Evolutionary conservation across 1,140 invertebrate species (phyloP).

Genomic region (Oppia nitens): DNA sequence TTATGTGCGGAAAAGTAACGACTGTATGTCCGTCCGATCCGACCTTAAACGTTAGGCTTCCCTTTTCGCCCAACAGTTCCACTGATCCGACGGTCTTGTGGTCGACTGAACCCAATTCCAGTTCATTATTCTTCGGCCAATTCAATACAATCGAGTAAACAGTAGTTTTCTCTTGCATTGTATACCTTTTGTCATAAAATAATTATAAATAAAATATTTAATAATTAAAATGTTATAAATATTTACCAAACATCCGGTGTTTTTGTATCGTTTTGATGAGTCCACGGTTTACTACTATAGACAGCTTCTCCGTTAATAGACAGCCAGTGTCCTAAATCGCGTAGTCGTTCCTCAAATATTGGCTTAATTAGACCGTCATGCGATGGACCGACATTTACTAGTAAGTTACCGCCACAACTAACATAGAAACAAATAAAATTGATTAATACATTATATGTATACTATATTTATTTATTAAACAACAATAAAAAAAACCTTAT

Average conservation of each 20-base stretch:
- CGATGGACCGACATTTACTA: slow-evolving; percentile 80
- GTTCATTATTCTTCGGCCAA: slow-evolving; percentile 42
- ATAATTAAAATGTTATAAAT: too few relatives aligned
- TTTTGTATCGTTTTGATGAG: slow-evolving; percentile 61
- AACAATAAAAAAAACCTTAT: too few relatives aligned
- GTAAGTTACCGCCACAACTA: slow-evolving; percentile 46
- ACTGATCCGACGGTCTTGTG: neutral
- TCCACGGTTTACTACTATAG: slow-evolving; percentile 59
- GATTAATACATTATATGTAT: too few relatives aligned
- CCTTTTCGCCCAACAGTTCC: neutral
- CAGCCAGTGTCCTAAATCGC: slow-evolving; percentile 50
- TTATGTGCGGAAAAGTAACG: neutral
- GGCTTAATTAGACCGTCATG: slow-evolving; percentile 68
- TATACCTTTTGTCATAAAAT: neutral
- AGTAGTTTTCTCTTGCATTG: neutral
- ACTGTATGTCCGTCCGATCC: neutral
- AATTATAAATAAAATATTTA: too few relatives aligned
- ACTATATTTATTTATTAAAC: too few relatives aligned
- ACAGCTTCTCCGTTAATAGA: slow-evolving; percentile 71
- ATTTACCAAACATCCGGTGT: slow-evolving; percentile 37
- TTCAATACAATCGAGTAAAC: slow-evolving; percentile 43
- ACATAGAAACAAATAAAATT: too few relatives aligned
- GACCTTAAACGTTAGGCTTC: neutral
- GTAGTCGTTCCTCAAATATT: slow-evolving; percentile 73
- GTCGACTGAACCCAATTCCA: slow-evolving; percentile 4